Evolutionary conservation across 2,797 vertebrate genomes (phyloP).

Genomic region (Acrossocheilus fasciatus): DNA sequence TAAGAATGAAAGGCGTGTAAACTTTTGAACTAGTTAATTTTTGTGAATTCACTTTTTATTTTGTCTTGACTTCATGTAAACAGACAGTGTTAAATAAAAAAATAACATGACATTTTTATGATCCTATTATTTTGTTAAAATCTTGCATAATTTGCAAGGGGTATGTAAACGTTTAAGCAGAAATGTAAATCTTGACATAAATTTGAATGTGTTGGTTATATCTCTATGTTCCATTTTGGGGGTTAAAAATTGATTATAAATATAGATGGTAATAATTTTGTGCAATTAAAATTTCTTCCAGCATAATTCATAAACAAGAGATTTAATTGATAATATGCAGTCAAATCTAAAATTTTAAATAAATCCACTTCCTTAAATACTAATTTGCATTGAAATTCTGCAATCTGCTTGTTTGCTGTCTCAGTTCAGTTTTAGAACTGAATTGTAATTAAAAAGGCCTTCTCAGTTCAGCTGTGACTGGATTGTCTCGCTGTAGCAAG

Average conservation of each 20-base stretch:
- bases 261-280: not conserved
- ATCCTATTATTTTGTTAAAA: not conserved
- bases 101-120: not conserved
- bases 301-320: too few species aligned
- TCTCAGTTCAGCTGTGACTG: not conserved
- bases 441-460: not conserved
- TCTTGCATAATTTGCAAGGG: not conserved
- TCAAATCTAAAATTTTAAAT: not conserved
- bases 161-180: not conserved
- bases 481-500: not conserved
- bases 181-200: not conserved
- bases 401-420: not conserved
- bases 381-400: not conserved
- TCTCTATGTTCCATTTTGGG: not conserved
- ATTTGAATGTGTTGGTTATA: not conserved
- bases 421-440: not conserved
- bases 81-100: not conserved
- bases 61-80: not conserved
- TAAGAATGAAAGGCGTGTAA: not conserved
- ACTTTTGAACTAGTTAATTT: not conserved
- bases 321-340: not conserved
- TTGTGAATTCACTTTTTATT: not conserved
- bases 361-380: not conserved
- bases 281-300: not conserved
- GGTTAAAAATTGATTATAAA: not conserved